Conservation (phyloP, 2,888 invertebrate genomes). For the Drosophila lacicola region DNA sequence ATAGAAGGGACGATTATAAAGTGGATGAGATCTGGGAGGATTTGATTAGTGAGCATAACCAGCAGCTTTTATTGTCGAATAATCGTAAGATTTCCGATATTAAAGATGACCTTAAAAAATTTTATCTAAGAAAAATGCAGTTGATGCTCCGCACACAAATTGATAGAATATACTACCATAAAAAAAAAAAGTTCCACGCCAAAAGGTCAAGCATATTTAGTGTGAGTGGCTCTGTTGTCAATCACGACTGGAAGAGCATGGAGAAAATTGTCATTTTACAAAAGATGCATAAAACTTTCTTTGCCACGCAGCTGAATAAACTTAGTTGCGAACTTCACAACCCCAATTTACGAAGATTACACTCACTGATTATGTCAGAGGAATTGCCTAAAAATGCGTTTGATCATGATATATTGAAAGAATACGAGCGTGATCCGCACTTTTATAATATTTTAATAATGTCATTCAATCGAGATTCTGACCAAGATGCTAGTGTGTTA, state of each 20-base stretch:
- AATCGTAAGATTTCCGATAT: background rate
- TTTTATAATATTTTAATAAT: constrained; percentile 38
- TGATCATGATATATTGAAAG: constrained; percentile 4
- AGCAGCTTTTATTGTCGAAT: background rate
- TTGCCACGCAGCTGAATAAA: background rate
- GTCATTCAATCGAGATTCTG: background rate
- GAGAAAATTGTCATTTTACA: background rate
- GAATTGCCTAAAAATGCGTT: background rate
- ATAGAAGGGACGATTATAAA: background rate
- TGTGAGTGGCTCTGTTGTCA: rapidly evolving
- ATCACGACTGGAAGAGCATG: background rate
- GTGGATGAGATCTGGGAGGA: background rate
- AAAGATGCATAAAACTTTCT: constrained; percentile 1
- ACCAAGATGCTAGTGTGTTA: background rate
- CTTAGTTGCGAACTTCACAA: background rate
- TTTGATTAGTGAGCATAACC: background rate
- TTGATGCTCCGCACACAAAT: constrained; percentile 1
- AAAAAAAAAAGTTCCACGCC: background rate
- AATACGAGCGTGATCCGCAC: constrained; percentile 27
- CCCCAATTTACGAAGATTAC: background rate
- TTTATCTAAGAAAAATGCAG: constrained; percentile 17
- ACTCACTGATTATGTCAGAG: constrained; percentile 10
- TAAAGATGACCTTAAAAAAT: background rate
- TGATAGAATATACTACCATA: rapidly evolving
- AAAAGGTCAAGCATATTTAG: background rate